Evolutionary conservation across 1,140 invertebrate species (phyloP).

Genomic region (Drosophila simulans): DNA sequence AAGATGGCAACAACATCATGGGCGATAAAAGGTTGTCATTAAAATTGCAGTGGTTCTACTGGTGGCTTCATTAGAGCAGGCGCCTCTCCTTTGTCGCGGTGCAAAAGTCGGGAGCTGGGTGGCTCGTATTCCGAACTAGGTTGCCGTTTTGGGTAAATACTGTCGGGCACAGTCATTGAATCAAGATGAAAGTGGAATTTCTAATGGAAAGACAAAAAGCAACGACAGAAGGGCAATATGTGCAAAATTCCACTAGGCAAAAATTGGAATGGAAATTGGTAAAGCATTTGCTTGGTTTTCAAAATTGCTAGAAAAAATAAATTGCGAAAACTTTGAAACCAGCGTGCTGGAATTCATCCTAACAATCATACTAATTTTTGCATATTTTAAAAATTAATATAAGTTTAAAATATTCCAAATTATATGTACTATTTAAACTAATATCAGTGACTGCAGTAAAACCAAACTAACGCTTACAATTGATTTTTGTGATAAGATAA

Average conservation of each 20-base stretch:
- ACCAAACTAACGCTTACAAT: no score
- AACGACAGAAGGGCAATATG: slow-evolving; percentile 26
- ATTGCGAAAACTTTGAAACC: no score
- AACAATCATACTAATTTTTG: no score
- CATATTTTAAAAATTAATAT: no score
- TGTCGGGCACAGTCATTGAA: slow-evolving; percentile 63
- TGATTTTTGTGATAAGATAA: no score
- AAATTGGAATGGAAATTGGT: not conserved
- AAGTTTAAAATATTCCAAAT: no score
- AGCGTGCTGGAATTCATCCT: no score
- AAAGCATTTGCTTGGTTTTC: not conserved
- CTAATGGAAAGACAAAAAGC: slow-evolving; percentile 55
- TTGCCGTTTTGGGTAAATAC: slow-evolving; percentile 73
- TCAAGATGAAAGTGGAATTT: slow-evolving; percentile 78
- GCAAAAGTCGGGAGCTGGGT: not conserved
- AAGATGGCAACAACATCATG: slow-evolving; percentile 76
- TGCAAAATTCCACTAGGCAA: not conserved
- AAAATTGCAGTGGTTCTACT: slow-evolving; percentile 67
- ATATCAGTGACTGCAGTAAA: no score
- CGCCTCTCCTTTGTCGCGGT: slow-evolving; percentile 41
- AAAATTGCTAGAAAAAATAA: not conserved
- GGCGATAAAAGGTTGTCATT: slow-evolving; percentile 78
- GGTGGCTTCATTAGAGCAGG: slow-evolving; percentile 62
- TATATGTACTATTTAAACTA: no score
- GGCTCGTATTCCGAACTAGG: slow-evolving; percentile 55